Percentiles rank a stretch among this genome's conserved stretches.
phyloP scores from a whole-genome alignment of 2,888 invertebrate genomes.

The Zaprionus obscuricornis region DNA sequence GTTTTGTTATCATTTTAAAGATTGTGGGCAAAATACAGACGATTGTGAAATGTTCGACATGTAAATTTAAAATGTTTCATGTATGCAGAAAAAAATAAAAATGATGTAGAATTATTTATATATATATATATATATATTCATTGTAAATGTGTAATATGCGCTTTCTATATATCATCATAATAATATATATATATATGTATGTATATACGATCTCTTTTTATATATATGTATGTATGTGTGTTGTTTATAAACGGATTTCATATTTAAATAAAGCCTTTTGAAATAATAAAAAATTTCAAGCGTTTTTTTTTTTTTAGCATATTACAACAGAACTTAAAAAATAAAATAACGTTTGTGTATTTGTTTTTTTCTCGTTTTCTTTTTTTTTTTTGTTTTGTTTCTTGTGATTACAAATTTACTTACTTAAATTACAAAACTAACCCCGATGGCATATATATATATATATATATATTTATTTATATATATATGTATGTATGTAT shows the following conservation, averaged over 20 bases:
- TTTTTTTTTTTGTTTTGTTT: too few relatives aligned
- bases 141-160: conserved; percentile 47
- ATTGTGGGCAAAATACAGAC: conserved; percentile 31
- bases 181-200: conserved; percentile 16
- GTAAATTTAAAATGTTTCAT: conserved; percentile 18
- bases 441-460: conserved; percentile 75
- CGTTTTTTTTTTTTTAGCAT: conserved; percentile 45
- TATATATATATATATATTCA: too few relatives aligned
- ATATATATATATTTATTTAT: too few relatives aligned
- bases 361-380: too few relatives aligned
- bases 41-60: conserved; percentile 10
- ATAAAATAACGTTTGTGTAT: conserved; percentile 72
- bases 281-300: conserved; percentile 52
- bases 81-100: conserved; percentile 27
- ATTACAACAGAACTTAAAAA: conserved; percentile 69
- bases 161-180: conserved; percentile 31
- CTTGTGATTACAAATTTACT: conserved; percentile 36
- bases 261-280: conserved; percentile 55
- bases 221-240: conserved; percentile 6
- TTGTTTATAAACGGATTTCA: conserved; percentile 32
- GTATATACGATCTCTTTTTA: too few relatives aligned
- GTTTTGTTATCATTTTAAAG: conserved; percentile 19
- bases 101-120: conserved; percentile 24
- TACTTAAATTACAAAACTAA: conserved; percentile 61
- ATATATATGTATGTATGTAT: too few relatives aligned